phyloP scores from a whole-genome alignment of 2,888 invertebrate species.

The Lydus trimaculatus region DNA sequence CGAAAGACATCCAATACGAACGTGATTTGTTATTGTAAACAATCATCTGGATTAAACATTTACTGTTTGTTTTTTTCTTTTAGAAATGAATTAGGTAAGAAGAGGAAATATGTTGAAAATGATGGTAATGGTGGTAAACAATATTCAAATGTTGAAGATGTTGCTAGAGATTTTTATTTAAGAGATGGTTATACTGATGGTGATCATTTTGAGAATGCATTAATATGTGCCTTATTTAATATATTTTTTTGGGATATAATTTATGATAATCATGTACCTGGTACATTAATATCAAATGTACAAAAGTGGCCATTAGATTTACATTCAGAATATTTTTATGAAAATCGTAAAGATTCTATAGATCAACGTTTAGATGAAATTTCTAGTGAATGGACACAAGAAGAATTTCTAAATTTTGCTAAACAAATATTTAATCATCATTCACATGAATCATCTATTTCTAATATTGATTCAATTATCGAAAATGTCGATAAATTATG shows the following conservation, averaged over 20 bases:
- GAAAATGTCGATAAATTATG: constrained; percentile 52
- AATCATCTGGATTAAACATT: not conserved
- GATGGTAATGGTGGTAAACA: constrained; percentile 51
- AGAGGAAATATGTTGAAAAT: constrained; percentile 49
- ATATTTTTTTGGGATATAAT: constrained; percentile 82
- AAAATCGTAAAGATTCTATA: constrained; percentile 67
- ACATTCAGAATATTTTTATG: constrained; percentile 70
- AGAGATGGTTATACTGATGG: constrained; percentile 62
- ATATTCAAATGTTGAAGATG: constrained; percentile 65
- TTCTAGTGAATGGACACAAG: constrained; percentile 53
- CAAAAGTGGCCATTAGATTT: constrained; percentile 80
- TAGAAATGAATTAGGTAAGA: constrained; percentile 49
- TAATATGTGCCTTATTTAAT: constrained; percentile 47
- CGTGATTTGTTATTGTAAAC: not conserved
- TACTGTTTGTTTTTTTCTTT: constrained; percentile 24
- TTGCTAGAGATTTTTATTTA: constrained; percentile 64
- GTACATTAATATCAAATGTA: constrained; percentile 69
- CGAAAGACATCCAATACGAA: not conserved
- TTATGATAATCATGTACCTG: constrained; percentile 64
- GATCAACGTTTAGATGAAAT: constrained; percentile 64
- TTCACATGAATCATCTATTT: constrained; percentile 43
- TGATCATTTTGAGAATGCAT: constrained; percentile 53
- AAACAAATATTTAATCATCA: constrained; percentile 47
- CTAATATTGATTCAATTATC: constrained; percentile 30
- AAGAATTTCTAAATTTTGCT: constrained; percentile 52